Conservation (phyloP, 92 coral and sea anemone species). For the Porites evermanni region DNA sequence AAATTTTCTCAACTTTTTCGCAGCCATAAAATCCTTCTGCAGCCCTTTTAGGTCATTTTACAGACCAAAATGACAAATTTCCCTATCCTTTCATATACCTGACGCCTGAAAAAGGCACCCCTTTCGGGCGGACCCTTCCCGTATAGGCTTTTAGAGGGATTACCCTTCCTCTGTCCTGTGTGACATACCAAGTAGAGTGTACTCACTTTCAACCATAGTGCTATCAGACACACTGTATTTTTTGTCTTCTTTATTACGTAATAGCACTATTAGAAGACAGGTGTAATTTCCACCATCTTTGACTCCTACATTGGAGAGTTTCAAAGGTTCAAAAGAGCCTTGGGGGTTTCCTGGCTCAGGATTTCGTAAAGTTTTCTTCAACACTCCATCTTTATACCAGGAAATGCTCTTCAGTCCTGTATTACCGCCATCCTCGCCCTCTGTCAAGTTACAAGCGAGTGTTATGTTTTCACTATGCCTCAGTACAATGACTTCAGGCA, state of each 20-base stretch:
- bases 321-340: constrained; percentile 33
- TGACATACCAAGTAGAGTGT: too few relatives aligned
- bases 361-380: constrained; percentile 17
- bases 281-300: constrained; percentile 58
- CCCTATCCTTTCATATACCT: too few relatives aligned
- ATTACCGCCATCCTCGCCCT: not conserved
- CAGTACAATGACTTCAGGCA: constrained; percentile 18
- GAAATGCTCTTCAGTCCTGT: constrained; percentile 50
- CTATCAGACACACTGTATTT: constrained; percentile 42
- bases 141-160: too few relatives aligned
- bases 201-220: constrained; percentile 55
- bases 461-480: constrained; percentile 18
- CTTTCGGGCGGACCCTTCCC: too few relatives aligned
- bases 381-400: constrained; percentile 57
- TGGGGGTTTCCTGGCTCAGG: constrained; percentile 35
- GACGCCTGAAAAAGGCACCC: too few relatives aligned
- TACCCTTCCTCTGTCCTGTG: too few relatives aligned
- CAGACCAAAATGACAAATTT: too few relatives aligned
- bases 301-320: constrained; percentile 13
- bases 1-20: too few relatives aligned
- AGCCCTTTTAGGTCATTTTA: too few relatives aligned
- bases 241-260: not conserved
- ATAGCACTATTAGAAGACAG: constrained; percentile 46
- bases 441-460: constrained; percentile 62
- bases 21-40: too few relatives aligned